Evolutionary conservation across 2,797 vertebrate genomes (phyloP), one percentile per base, ranked within the genome.

Genomic region (Myiotriccus ornatus): DNA sequence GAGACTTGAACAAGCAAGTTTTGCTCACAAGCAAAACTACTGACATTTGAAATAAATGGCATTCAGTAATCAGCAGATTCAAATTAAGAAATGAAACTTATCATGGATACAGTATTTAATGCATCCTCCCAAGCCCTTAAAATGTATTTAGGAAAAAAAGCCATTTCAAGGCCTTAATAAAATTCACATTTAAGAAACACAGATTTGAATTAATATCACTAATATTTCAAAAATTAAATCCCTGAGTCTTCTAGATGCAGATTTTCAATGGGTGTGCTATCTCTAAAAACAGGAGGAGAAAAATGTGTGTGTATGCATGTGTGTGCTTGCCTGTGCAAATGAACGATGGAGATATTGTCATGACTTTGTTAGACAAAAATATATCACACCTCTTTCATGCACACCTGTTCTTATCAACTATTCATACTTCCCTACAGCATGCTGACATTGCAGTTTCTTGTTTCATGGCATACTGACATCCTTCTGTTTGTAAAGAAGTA

Each of bases 81-180:
- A 95, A 87, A 87, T 91, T 68, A 92, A 75, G 35, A 59, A 73
- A 73, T 15, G 12, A 90, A 93, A 94, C 75, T 97, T 97, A 95
- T 93, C 78, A 53, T 6, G 65, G 39, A 94, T 78, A 93, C 9
- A 85, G 64, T 88, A 96, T 95, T 82, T 89, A 94, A 83, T 27
- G 2, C 21, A 75, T 57, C 83, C 80, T 84, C 37, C 55, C 78
- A 85, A 96, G 6, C 28, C 60, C 49, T 76, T 94, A 87, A 95
- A 96, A 94, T 27, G 69, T 10, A 56, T 53, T 92, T 52, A 84
- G 41, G 30, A 22, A n/a, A 3, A 86, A 65, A 92, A 77, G 24
- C 9, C 60, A 92, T 94, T 96, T 95, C 83, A 95, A 94, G 19
- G 30, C 90, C 78, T 90, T 93, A 92, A 84, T 59, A 63, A 69